A percentile compares a stretch with the other conserved stretches of the same genome.
phyloP scores from a whole-genome alignment of 2,797 vertebrate genomes.

The Sparus aurata region DNA sequence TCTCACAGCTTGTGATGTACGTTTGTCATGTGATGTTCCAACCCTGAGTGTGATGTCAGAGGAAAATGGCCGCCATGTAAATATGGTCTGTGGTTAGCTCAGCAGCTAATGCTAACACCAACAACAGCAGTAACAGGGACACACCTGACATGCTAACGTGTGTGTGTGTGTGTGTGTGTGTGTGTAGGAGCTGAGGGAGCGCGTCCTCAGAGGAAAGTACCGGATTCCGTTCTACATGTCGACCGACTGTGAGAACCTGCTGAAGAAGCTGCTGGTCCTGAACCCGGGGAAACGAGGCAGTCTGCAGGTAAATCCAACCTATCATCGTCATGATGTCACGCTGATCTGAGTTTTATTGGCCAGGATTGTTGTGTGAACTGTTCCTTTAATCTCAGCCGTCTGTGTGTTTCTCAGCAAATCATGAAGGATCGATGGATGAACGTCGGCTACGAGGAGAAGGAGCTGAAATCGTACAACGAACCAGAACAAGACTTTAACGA shows the following conservation, averaged over 20 bases:
- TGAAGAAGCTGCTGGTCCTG: constrained; percentile 93
- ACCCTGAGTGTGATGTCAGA: too few relatives aligned
- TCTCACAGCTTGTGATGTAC: too few relatives aligned
- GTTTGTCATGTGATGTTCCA: too few relatives aligned
- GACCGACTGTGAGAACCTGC: constrained; percentile 96
- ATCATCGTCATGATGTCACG: too few relatives aligned
- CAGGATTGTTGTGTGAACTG: too few relatives aligned
- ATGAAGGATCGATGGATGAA: constrained; percentile 98
- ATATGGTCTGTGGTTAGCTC: neutral
- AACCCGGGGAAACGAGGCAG: constrained; percentile 94
- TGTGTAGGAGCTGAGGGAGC: constrained; percentile 90
- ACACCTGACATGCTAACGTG: neutral
- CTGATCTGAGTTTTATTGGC: too few relatives aligned
- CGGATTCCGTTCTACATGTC: constrained; percentile 97
- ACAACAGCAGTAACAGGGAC: too few relatives aligned
- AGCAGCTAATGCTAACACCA: neutral
- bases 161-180: constrained; percentile 23
- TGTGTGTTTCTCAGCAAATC: constrained; percentile 88
- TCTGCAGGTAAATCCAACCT: constrained; percentile 86
- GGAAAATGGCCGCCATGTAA: too few relatives aligned
- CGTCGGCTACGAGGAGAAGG: constrained; percentile 90
- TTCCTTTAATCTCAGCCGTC: too few relatives aligned
- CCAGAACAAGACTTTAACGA: constrained; percentile 91
- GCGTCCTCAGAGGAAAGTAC: constrained; percentile 93
- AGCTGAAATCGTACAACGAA: constrained; percentile 90